These are phyloP conservation scores for Pseudococcus longispinus DNA, from an alignment of 2,888 invertebrate species.

Conservation along the genomic window DNA sequence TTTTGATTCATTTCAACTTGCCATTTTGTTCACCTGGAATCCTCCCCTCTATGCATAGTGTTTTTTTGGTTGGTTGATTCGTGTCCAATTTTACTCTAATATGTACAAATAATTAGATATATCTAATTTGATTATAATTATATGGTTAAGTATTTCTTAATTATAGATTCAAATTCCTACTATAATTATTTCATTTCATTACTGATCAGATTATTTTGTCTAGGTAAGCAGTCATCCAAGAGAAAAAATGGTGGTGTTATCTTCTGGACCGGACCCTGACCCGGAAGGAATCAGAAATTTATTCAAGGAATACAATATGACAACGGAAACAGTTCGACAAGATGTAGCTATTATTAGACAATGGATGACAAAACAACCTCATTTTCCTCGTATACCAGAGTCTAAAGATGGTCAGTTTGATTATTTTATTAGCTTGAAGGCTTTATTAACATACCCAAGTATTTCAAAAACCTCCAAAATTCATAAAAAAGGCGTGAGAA, in stretches of 20 bases:
- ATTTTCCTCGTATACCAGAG: constrained; percentile 59
- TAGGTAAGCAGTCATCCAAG: background rate
- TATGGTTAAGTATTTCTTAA: too few relatives aligned
- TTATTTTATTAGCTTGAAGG: background rate
- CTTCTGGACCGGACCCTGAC: constrained; percentile 13
- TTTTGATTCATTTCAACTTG: too few relatives aligned
- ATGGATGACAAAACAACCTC: constrained; percentile 60
- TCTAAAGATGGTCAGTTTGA: constrained; percentile 54
- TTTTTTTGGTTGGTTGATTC: too few relatives aligned
- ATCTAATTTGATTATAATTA: too few relatives aligned
- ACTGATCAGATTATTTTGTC: background rate
- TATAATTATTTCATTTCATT: too few relatives aligned
- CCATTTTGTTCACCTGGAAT: too few relatives aligned
- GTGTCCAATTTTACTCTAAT: too few relatives aligned
- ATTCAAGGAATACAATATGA: constrained; percentile 59
- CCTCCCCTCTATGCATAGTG: too few relatives aligned
- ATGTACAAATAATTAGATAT: too few relatives aligned
- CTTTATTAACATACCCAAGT: background rate
- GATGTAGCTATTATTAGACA: constrained; percentile 59
- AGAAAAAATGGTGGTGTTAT: constrained; percentile 29
- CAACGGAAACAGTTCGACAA: constrained; percentile 58
- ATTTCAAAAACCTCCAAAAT: too few relatives aligned
- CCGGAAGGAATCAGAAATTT: constrained; percentile 48
- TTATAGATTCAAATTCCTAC: too few relatives aligned
- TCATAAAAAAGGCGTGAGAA: too few relatives aligned